Percentiles rank a stretch among this genome's conserved stretches.
These are phyloP conservation scores for Osmerus eperlanus DNA, from an alignment of 2,113 vertebrate genomes.

Conservation along the genomic window DNA sequence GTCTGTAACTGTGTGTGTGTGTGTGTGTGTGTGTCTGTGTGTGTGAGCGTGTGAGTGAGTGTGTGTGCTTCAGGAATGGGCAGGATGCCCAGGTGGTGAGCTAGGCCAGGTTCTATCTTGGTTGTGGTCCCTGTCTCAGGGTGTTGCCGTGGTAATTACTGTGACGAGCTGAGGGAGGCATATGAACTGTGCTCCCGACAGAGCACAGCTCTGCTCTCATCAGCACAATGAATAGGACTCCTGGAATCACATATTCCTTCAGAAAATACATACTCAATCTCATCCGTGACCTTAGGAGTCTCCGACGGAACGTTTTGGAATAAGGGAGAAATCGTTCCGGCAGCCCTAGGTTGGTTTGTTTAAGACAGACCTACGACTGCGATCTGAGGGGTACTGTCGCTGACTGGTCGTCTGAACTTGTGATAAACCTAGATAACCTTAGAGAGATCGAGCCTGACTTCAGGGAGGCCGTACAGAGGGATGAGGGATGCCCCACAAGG, in stretches of 20 bases:
- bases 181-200: slow-evolving; percentile 3
- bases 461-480: no score
- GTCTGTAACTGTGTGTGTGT: not conserved
- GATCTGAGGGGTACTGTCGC: no score
- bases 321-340: no score
- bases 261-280: no score
- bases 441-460: no score
- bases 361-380: no score
- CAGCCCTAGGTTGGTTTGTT: no score
- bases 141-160: slow-evolving; percentile 53
- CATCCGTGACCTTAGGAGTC: no score
- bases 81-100: slow-evolving; percentile 59
- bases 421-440: no score
- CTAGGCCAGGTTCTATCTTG: slow-evolving; percentile 58
- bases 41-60: not conserved
- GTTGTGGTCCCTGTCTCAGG: slow-evolving; percentile 46
- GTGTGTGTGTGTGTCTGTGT: not conserved
- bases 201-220: not conserved
- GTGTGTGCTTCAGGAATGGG: slow-evolving; percentile 49
- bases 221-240: not conserved
- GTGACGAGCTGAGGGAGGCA: slow-evolving; percentile 10
- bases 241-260: not conserved
- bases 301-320: no score
- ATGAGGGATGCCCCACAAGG: no score
- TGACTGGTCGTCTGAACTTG: no score